phyloP scores from a whole-genome alignment of 2,888 invertebrate genomes.

The Idaea aversata region DNA sequence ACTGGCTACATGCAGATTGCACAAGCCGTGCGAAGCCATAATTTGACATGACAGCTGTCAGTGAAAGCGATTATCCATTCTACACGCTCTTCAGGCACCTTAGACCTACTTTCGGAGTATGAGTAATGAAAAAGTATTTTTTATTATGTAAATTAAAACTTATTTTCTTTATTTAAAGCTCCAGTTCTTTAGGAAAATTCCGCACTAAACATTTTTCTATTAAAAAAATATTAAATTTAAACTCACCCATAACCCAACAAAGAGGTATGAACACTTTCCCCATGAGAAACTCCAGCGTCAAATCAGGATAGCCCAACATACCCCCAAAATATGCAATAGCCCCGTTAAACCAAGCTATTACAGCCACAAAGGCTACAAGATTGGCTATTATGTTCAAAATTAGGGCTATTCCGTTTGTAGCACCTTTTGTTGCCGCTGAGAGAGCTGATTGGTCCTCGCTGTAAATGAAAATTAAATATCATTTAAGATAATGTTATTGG shows the following conservation, averaged over 20 bases:
- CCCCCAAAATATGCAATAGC: conserved; percentile 89
- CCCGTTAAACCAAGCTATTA: conserved; percentile 91
- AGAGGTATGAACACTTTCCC: conserved; percentile 95
- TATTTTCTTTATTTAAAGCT: too few species aligned
- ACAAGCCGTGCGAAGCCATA: too few species aligned
- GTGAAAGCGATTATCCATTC: too few species aligned
- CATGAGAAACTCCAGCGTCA: conserved; percentile 87
- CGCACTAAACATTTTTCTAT: background rate
- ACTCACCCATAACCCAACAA: conserved; percentile 90
- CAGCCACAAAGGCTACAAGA: conserved; percentile 93
- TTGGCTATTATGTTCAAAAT: conserved; percentile 94
- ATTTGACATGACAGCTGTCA: too few species aligned
- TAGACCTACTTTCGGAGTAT: too few species aligned
- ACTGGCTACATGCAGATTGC: too few species aligned
- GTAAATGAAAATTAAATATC: conserved; percentile 16
- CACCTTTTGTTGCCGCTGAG: conserved; percentile 96
- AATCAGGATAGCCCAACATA: conserved; percentile 84
- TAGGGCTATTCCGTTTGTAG: conserved; percentile 88
- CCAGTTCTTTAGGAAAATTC: too few species aligned
- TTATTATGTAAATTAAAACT: too few species aligned
- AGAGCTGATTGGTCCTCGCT: conserved; percentile 91
- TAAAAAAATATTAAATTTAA: background rate
- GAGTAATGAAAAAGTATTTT: too few species aligned
- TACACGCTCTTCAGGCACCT: too few species aligned
- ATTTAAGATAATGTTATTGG: background rate